These are phyloP conservation scores for Pachyramphus minor DNA, from an alignment of 2,113 vertebrate species.

Conservation along the genomic window DNA sequence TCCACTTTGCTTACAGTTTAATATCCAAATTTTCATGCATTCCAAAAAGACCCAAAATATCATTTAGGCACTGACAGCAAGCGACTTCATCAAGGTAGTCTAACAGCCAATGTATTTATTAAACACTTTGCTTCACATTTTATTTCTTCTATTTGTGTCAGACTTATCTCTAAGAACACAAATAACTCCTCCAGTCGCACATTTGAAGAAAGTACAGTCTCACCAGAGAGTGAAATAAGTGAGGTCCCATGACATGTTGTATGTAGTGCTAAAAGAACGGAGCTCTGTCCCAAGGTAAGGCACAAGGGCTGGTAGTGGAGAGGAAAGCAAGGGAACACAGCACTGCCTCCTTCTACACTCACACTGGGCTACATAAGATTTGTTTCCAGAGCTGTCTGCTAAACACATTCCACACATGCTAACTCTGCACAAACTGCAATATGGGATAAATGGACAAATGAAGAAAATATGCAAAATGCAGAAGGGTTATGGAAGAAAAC, in stretches of 20 bases:
- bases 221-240: background rate
- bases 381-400: background rate
- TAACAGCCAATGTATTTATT: background rate
- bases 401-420: background rate
- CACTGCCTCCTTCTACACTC: background rate
- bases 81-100: background rate
- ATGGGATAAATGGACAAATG: background rate
- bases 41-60: background rate
- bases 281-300: background rate
- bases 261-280: background rate
- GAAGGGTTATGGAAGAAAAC: background rate
- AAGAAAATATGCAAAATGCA: background rate
- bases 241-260: background rate
- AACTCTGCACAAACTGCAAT: background rate
- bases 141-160: background rate
- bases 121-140: background rate
- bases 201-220: background rate
- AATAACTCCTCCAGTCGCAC: background rate
- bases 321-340: background rate
- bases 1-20: background rate
- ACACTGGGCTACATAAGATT: accelerated
- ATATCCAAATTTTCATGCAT: background rate
- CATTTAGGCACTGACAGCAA: background rate
- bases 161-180: background rate
- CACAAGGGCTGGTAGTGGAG: background rate